These are phyloP conservation scores for Dasyprocta punctata DNA, from an alignment of 2,113 vertebrate genomes.

Conservation along the genomic window DNA sequence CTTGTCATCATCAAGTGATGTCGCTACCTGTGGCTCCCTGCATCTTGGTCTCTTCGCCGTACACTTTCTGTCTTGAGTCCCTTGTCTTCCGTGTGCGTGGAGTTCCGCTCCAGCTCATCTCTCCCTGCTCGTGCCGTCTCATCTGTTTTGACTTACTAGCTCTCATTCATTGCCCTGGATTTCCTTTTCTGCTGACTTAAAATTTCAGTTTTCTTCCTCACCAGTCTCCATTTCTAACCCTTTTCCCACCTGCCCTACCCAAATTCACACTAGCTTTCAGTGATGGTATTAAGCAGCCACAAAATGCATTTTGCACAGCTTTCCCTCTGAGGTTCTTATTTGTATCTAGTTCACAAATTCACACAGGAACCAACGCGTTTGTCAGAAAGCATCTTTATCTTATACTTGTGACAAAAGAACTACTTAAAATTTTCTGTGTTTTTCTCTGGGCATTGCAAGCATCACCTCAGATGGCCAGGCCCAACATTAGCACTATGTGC, in stretches of 20 bases:
- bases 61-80: neutral
- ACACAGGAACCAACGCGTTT: neutral
- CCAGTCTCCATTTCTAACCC: neutral
- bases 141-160: neutral
- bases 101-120: neutral
- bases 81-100: neutral
- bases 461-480: neutral
- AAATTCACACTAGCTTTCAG: neutral
- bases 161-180: neutral
- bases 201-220: neutral
- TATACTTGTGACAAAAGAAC: conserved; percentile 6
- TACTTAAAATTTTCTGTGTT: neutral
- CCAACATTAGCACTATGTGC: neutral
- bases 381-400: conserved; percentile 3
- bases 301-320: neutral
- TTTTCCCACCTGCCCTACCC: neutral
- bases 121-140: neutral
- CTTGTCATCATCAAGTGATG: neutral
- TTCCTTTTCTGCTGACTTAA: neutral
- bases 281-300: neutral
- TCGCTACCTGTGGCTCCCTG: neutral
- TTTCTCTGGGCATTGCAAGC: neutral
- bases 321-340: neutral
- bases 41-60: neutral
- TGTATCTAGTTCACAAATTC: conserved; percentile 27